phyloP scores from a whole-genome alignment of 30 jellyfish, hydroid and myxozoan species.

The Nemopilema nomurai region DNA sequence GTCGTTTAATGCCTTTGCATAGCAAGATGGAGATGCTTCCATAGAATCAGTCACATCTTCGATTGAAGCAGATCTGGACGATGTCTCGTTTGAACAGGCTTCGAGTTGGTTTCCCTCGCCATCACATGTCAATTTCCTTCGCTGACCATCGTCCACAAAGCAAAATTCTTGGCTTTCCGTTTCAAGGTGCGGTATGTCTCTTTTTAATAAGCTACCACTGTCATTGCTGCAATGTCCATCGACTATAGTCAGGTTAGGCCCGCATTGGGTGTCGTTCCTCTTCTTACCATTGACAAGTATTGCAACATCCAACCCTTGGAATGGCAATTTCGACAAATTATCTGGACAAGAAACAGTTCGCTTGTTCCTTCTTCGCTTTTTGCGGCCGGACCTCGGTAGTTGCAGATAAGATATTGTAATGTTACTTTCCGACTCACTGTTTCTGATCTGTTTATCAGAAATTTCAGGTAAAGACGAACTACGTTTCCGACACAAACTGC shows the following conservation, averaged over 20 bases:
- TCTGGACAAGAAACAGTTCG: constrained; percentile 57
- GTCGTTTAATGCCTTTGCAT: not conserved
- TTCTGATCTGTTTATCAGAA: not conserved
- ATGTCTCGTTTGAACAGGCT: not conserved
- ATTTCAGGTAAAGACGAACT: constrained; percentile 60
- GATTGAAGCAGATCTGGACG: constrained; percentile 1
- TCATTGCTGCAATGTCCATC: constrained; percentile 14
- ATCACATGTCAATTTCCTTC: not conserved
- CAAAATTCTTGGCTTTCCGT: constrained; percentile 56
- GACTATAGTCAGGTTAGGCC: constrained; percentile 1
- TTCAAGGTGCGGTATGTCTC: constrained; percentile 31
- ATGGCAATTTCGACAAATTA: not conserved
- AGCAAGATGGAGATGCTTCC: constrained; percentile 31
- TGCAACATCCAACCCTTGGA: not conserved
- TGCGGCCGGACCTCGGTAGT: constrained; percentile 39
- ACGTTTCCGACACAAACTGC: constrained; percentile 37
- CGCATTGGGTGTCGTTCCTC: not conserved
- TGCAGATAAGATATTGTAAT: constrained; percentile 15
- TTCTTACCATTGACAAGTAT: not conserved
- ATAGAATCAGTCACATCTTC: constrained; percentile 16
- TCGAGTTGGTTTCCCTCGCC: not conserved
- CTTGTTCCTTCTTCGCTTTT: constrained; percentile 27
- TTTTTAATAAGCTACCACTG: constrained; percentile 1
- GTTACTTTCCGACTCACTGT: not conserved
- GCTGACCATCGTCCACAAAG: not conserved